Percentiles rank a stretch among this genome's conserved stretches.
phyloP scores from a whole-genome alignment of 2,113 vertebrate species.

The Athene noctua region DNA sequence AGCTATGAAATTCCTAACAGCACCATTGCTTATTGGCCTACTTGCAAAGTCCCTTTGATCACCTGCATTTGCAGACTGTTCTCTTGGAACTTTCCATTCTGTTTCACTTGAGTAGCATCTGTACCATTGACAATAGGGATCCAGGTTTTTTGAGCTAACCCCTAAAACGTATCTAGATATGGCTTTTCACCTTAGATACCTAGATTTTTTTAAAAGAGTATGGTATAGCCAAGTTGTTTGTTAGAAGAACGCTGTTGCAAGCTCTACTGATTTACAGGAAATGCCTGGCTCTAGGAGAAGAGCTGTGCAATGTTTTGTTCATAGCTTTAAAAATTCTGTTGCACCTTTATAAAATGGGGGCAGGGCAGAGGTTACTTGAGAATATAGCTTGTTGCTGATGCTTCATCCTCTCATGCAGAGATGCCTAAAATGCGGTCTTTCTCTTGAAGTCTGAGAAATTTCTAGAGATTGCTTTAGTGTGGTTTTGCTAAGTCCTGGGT shows the following conservation, averaged over 20 bases:
- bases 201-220: neutral
- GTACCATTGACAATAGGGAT: neutral
- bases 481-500: neutral
- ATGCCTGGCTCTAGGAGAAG: neutral
- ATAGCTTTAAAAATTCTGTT: neutral
- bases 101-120: neutral
- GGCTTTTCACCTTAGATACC: neutral
- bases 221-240: neutral
- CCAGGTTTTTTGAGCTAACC: neutral
- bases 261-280: neutral
- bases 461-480: neutral
- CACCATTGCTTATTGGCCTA: conserved; percentile 5
- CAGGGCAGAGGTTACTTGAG: neutral
- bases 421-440: neutral
- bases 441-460: neutral
- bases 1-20: neutral
- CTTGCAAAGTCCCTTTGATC: conserved; percentile 44
- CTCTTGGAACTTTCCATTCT: neutral
- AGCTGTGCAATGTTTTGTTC: neutral
- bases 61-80: neutral
- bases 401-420: neutral
- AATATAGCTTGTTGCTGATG: neutral
- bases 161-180: neutral
- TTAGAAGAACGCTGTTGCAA: neutral
- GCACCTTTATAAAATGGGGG: neutral